A percentile compares a stretch with the other conserved stretches of the same genome.
These are phyloP conservation scores for Andricus curvator DNA, from an alignment of 2,888 invertebrate species.

Conservation along the genomic window DNA sequence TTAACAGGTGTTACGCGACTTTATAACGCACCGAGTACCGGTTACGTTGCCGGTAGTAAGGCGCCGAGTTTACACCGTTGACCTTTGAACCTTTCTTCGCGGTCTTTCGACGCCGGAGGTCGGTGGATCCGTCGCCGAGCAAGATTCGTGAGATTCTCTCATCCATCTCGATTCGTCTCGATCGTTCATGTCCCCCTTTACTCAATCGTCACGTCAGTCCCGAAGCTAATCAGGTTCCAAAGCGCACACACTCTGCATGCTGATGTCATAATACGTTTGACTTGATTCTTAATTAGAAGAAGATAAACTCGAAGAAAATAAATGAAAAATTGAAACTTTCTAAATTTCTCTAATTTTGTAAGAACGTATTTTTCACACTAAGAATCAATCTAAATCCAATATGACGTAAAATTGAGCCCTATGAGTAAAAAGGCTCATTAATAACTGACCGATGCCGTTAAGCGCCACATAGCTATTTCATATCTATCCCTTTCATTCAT, in stretches of 20 bases:
- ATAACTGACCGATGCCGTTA: not conserved
- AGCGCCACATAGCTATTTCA: slow-evolving; percentile 45
- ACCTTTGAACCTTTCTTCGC: slow-evolving; percentile 63
- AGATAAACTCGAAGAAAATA: not conserved
- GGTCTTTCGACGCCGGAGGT: slow-evolving; percentile 63
- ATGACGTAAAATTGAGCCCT: not conserved
- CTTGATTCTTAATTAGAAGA: not conserved
- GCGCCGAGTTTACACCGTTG: slow-evolving; percentile 70
- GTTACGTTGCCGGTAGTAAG: slow-evolving; percentile 68
- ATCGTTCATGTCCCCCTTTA: slow-evolving; percentile 27
- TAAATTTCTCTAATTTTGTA: too few relatives aligned
- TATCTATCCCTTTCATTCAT: slow-evolving; percentile 59
- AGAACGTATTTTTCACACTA: too few relatives aligned
- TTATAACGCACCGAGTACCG: slow-evolving; percentile 57
- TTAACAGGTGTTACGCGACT: slow-evolving; percentile 68
- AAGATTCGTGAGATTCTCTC: slow-evolving; percentile 49
- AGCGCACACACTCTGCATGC: slow-evolving; percentile 4
- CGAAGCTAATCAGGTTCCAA: slow-evolving; percentile 29
- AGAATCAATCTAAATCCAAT: not conserved
- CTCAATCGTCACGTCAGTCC: not conserved
- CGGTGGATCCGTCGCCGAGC: slow-evolving; percentile 55
- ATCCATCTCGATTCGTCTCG: slow-evolving; percentile 40
- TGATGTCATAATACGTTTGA: slow-evolving; percentile 19
- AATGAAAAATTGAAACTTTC: not conserved
- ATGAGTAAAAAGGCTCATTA: not conserved